These are phyloP conservation scores for Galago senegalensis DNA, from an alignment of 2,797 vertebrate species.

Conservation along the genomic window DNA sequence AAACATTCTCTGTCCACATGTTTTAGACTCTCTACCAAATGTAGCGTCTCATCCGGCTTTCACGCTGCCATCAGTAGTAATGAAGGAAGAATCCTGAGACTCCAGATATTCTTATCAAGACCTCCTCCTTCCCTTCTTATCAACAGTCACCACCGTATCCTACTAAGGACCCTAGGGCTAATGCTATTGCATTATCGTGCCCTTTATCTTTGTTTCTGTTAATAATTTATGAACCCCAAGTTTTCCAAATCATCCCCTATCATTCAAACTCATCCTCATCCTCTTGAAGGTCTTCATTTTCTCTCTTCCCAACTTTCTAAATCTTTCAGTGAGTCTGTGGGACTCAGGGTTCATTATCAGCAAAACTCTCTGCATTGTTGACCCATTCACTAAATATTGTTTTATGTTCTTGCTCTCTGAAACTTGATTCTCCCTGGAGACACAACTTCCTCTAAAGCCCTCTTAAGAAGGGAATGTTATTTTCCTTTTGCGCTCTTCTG, in stretches of 20 bases:
- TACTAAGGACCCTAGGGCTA: background rate
- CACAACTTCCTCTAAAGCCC: background rate
- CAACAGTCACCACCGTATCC: background rate
- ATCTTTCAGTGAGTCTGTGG: background rate
- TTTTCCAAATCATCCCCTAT: background rate
- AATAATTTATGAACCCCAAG: background rate
- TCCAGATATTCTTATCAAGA: background rate
- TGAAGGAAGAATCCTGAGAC: background rate
- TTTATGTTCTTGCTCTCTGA: background rate
- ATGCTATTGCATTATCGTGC: background rate
- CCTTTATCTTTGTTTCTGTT: background rate
- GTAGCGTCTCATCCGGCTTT: background rate
- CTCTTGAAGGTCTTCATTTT: background rate
- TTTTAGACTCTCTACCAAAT: background rate
- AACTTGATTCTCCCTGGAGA: background rate
- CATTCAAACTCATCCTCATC: background rate
- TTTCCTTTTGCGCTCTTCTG: background rate
- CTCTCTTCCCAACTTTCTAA: background rate
- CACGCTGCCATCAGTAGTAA: background rate
- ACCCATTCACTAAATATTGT: background rate
- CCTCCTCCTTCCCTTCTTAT: background rate
- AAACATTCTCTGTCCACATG: background rate
- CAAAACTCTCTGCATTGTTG: background rate
- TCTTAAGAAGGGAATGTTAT: background rate
- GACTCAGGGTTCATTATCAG: background rate